Conservation (phyloP, 2,888 invertebrate species). For the Helicoverpa assulta region DNA sequence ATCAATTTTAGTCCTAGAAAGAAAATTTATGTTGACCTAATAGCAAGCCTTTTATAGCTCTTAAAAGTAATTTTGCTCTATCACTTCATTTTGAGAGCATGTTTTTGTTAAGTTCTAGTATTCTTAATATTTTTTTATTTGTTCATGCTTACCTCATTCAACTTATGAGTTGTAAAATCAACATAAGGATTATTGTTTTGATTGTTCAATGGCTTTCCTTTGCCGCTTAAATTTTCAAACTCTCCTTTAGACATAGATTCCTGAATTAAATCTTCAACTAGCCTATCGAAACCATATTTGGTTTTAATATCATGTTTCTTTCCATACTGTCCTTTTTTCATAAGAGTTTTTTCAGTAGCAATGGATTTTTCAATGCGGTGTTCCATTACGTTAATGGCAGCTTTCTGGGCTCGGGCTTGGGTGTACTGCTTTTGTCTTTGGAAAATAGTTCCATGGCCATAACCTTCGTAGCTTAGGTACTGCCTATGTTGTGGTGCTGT, state of each 20-base stretch:
- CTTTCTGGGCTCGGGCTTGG: constrained; percentile 92
- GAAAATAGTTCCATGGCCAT: constrained; percentile 94
- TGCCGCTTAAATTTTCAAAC: constrained; percentile 95
- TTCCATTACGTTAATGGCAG: constrained; percentile 91
- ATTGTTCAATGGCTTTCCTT: constrained; percentile 94
- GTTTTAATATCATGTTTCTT: constrained; percentile 94
- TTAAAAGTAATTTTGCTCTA: not conserved
- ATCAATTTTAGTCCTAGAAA: not conserved
- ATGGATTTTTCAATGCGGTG: constrained; percentile 91
- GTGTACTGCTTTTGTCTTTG: constrained; percentile 95
- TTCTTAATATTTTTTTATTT: too few species aligned
- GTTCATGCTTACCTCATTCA: constrained; percentile 92
- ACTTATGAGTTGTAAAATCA: constrained; percentile 96
- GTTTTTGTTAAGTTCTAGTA: too few species aligned
- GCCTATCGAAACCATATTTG: constrained; percentile 95
- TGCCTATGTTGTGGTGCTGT: constrained; percentile 97
- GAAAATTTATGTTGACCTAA: not conserved
- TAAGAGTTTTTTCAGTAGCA: constrained; percentile 91
- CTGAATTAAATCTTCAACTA: constrained; percentile 97
- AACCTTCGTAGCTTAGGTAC: constrained; percentile 94
- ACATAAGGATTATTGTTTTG: constrained; percentile 95
- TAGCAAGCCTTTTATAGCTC: not conserved
- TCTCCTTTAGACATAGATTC: constrained; percentile 97
- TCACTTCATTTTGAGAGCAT: too few species aligned
- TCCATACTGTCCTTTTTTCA: constrained; percentile 91